Percentiles rank a stretch among this genome's conserved stretches.
Conservation (phyloP, 2,888 invertebrate genomes). For the Drosophila pseudotakahashii region DNA sequence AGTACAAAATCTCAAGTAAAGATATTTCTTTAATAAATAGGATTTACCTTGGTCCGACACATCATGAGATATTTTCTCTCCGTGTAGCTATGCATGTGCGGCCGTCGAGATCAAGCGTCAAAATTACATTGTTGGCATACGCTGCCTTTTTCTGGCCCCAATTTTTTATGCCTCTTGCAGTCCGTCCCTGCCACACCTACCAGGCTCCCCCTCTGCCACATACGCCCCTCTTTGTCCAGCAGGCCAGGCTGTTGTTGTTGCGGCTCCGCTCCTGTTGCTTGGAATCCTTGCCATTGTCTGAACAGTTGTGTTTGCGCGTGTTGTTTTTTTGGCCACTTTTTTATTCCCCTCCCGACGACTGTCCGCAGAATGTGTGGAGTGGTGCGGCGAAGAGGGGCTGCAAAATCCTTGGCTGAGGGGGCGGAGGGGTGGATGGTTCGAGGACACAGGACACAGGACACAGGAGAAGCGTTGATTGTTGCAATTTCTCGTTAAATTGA, state of each 20-base stretch:
- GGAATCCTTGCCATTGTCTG: conserved; percentile 73
- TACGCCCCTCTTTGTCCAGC: not conserved
- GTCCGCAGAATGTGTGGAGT: conserved; percentile 61
- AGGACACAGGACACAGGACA: conserved; percentile 14
- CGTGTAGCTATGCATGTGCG: conserved; percentile 11
- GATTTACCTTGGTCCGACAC: no score
- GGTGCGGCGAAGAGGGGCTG: conserved; percentile 6
- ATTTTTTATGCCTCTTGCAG: conserved; percentile 16
- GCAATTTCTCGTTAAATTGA: conserved; percentile 79
- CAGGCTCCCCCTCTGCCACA: not conserved
- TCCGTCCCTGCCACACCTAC: not conserved
- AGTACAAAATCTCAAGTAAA: no score
- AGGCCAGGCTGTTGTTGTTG: conserved; percentile 44
- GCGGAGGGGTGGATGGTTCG: no score
- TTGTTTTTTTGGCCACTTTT: conserved; percentile 10
- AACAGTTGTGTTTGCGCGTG: conserved; percentile 25
- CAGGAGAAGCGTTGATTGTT: conserved; percentile 70
- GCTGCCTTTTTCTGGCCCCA: conserved; percentile 52
- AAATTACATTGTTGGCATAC: conserved; percentile 80
- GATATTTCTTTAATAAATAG: no score
- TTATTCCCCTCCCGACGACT: conserved; percentile 19
- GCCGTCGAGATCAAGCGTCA: conserved; percentile 72
- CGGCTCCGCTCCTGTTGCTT: conserved; percentile 75
- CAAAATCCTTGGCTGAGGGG: no score
- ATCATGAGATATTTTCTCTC: not conserved